phyloP scores from a whole-genome alignment of 2,888 invertebrate species.

The Sphecodes monilicornis region DNA sequence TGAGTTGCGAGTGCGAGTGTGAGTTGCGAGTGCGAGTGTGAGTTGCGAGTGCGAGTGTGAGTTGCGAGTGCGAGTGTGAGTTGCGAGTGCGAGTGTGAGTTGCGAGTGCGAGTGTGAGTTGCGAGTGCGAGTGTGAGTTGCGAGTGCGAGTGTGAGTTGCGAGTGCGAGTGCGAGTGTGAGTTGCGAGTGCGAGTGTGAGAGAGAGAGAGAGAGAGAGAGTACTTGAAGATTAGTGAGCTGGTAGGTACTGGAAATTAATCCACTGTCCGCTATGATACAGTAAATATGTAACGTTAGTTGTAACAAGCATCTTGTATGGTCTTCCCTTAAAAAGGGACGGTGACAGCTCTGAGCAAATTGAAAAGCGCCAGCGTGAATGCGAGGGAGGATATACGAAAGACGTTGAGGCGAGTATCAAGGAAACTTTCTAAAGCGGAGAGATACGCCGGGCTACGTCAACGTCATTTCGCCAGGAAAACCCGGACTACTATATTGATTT shows the following conservation, averaged over 20 bases:
- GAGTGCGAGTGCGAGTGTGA: no score
- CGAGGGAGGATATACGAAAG: constrained; percentile 22
- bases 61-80: no score
- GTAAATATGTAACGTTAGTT: constrained; percentile 4
- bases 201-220: not conserved
- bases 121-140: no score
- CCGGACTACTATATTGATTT: constrained; percentile 60
- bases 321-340: not conserved
- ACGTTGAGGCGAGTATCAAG: constrained; percentile 26
- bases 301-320: not conserved
- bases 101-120: no score
- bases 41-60: no score
- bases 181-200: no score
- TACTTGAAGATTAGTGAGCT: not conserved
- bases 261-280: not conserved
- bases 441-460: constrained; percentile 43
- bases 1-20: no score
- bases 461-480: constrained; percentile 42
- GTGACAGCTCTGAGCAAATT: constrained; percentile 12
- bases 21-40: no score
- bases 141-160: no score
- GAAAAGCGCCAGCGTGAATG: constrained; percentile 21
- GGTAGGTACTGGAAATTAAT: not conserved
- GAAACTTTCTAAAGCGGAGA: constrained; percentile 48
- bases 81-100: no score